Evolutionary conservation across 2,888 invertebrate genomes (phyloP).

Genomic region (Brachypalpus laphriformis): DNA sequence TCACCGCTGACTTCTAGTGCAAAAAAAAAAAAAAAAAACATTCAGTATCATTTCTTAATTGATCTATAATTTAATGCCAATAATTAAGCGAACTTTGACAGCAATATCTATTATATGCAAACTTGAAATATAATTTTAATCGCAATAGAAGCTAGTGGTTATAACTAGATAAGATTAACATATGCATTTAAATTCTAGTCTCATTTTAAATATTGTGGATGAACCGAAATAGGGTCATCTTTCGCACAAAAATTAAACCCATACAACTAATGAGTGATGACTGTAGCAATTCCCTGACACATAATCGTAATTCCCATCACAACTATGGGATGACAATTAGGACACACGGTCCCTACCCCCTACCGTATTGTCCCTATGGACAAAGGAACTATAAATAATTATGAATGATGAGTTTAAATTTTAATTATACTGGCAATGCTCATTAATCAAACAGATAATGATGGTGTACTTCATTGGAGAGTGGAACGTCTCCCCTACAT

Average conservation of each 20-base stretch:
- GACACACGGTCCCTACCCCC: background rate
- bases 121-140: too few species aligned
- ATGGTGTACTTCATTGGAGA: slow-evolving; percentile 37
- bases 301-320: slow-evolving; percentile 38
- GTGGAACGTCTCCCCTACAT: slow-evolving; percentile 18
- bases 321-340: slow-evolving; percentile 37
- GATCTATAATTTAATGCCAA: too few species aligned
- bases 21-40: too few species aligned
- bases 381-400: slow-evolving; percentile 51
- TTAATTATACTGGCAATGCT: slow-evolving; percentile 51
- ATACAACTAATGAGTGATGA: slow-evolving; percentile 31
- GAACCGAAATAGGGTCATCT: background rate
- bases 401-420: slow-evolving; percentile 55
- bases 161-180: too few species aligned
- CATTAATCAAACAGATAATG: slow-evolving; percentile 56
- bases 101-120: too few species aligned
- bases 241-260: background rate
- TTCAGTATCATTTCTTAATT: too few species aligned
- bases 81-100: too few species aligned
- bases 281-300: slow-evolving; percentile 31
- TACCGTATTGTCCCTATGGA: slow-evolving; percentile 15
- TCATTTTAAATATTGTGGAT: background rate
- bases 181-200: too few species aligned
- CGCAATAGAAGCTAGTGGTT: too few species aligned
- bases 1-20: too few species aligned